A percentile compares a stretch with the other conserved stretches of the same genome.
These are phyloP conservation scores for Callocephalon fimbriatum DNA, from an alignment of 2,113 vertebrate species.

Conservation along the genomic window DNA sequence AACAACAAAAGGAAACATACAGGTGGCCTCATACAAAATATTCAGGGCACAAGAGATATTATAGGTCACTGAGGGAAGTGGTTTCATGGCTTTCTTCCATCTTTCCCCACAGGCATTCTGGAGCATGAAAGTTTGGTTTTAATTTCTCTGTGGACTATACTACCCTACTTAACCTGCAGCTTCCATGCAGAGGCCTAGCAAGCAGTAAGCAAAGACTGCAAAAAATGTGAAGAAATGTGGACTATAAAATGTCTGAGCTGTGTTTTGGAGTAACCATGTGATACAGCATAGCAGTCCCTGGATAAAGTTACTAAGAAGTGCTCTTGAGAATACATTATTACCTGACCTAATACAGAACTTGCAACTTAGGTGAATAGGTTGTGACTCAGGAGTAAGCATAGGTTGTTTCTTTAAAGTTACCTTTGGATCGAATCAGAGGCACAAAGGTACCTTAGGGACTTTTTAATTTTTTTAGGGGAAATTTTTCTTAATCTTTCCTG, in stretches of 20 bases:
- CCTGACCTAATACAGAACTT: not conserved
- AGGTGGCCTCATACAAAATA: not conserved
- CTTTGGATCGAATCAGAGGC: not conserved
- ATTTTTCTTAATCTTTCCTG: slow-evolving; percentile 1
- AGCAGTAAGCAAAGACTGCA: not conserved
- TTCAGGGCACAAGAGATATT: not conserved
- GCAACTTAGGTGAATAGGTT: not conserved
- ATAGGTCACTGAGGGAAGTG: not conserved
- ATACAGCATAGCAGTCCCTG: not conserved
- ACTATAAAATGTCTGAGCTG: not conserved
- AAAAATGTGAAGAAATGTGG: not conserved
- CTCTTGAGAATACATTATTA: not conserved
- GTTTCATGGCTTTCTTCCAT: not conserved
- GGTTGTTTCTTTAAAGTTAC: not conserved
- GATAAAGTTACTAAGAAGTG: not conserved
- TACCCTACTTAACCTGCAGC: not conserved
- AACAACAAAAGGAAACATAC: not conserved
- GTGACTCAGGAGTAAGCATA: not conserved
- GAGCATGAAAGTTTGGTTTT: not conserved
- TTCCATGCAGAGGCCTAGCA: not conserved
- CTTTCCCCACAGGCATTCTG: not conserved
- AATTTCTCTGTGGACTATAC: not conserved
- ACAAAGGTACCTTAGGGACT: not conserved
- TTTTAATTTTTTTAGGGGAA: not conserved
- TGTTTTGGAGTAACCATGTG: not conserved